A percentile compares a stretch with the other conserved stretches of the same genome.
phyloP scores from a whole-genome alignment of 2,797 vertebrate genomes.

The Lutjanus argentimaculatus region DNA sequence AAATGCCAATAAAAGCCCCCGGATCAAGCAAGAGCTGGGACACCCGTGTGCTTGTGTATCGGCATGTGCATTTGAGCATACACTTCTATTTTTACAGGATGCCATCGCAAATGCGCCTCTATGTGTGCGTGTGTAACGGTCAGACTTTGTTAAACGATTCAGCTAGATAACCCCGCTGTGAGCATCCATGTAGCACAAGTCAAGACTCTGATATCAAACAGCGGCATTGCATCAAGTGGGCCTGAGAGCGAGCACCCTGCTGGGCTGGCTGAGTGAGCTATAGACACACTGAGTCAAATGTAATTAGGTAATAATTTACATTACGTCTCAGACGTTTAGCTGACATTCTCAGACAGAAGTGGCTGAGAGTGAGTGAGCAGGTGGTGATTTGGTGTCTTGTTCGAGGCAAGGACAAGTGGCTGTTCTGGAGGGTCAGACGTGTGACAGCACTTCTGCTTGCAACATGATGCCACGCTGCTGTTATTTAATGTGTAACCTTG shows the following conservation, averaged over 20 bases:
- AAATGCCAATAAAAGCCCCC: slow-evolving; percentile 60
- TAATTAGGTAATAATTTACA: slow-evolving; percentile 31
- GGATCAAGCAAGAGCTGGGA: slow-evolving; percentile 42
- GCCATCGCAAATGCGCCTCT: background rate
- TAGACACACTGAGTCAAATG: slow-evolving; percentile 5
- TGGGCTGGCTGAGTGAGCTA: slow-evolving; percentile 29
- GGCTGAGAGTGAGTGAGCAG: slow-evolving; percentile 10
- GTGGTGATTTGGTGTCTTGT: slow-evolving; percentile 18
- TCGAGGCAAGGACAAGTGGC: slow-evolving; percentile 20
- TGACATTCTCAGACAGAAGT: background rate
- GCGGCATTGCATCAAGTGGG: slow-evolving; percentile 52
- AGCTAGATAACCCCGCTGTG: slow-evolving; percentile 61
- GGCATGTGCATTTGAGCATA: slow-evolving; percentile 64
- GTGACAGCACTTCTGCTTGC: slow-evolving; percentile 2
- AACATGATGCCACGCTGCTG: background rate
- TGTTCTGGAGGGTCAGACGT: slow-evolving; percentile 12
- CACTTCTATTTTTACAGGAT: background rate
- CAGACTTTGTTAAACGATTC: slow-evolving; percentile 51
- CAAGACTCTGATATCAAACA: slow-evolving; percentile 34
- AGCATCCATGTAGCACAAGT: slow-evolving; percentile 64
- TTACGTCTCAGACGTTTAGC: background rate
- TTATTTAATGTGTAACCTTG: slow-evolving; percentile 16
- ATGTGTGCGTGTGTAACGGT: slow-evolving; percentile 5
- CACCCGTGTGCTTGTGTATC: slow-evolving; percentile 53
- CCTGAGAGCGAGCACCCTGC: slow-evolving; percentile 24